Conservation (phyloP, 2,888 invertebrate genomes). For the Cataglyphis rosenhaueri region DNA sequence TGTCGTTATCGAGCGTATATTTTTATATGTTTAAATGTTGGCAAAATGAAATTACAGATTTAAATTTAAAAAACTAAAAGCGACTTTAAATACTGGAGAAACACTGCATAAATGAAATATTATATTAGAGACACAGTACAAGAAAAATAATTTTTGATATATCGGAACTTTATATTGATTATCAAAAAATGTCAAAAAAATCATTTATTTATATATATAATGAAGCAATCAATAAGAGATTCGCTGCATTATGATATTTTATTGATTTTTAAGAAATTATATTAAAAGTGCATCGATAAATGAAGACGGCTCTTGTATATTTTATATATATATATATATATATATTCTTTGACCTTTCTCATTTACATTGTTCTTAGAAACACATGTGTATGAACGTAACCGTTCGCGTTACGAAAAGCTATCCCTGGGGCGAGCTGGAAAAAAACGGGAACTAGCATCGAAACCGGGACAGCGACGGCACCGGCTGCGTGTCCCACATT, state of each 20-base stretch:
- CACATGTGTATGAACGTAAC: conserved; percentile 25
- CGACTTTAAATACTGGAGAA: background rate
- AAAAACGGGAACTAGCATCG: conserved; percentile 15
- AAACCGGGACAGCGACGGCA: conserved; percentile 41
- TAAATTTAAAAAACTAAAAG: background rate
- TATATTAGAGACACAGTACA: background rate
- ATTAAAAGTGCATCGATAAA: conserved; percentile 21
- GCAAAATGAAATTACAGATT: background rate
- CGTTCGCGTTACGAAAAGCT: background rate
- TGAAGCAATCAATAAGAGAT: background rate
- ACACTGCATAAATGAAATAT: too few species aligned
- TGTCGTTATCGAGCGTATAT: background rate
- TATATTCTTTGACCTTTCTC: background rate
- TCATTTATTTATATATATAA: background rate
- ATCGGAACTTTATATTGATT: too few species aligned
- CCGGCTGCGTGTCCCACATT: conserved; percentile 55
- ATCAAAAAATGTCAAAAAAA: too few species aligned
- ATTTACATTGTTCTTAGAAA: conserved; percentile 23
- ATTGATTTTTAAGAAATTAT: conserved; percentile 20
- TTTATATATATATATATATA: background rate
- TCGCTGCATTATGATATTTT: conserved; percentile 12
- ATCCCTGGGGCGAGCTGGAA: conserved; percentile 23
- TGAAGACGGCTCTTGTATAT: conserved; percentile 5
- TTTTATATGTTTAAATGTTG: background rate
- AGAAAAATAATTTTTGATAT: background rate